phyloP scores from a whole-genome alignment of 2,113 vertebrate genomes.

The Cololabis saira region DNA sequence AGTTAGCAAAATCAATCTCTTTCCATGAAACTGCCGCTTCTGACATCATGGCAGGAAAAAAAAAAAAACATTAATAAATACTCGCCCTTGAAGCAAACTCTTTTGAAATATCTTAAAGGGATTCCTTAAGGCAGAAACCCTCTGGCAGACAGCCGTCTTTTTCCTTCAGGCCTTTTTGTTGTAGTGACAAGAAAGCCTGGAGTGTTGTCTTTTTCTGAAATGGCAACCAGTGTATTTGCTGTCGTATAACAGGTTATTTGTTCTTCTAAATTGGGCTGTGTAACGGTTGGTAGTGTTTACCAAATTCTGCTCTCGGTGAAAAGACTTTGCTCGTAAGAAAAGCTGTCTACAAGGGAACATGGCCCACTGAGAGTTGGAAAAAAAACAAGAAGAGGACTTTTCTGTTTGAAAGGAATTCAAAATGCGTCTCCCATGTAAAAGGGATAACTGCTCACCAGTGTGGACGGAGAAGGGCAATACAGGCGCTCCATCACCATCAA shows the following conservation, averaged over 20 bases:
- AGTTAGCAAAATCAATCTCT: conserved; percentile 1
- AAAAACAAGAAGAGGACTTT: not conserved
- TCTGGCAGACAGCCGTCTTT: conserved; percentile 44
- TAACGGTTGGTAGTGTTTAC: conserved; percentile 27
- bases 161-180: conserved; percentile 67
- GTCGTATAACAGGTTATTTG: conserved; percentile 64
- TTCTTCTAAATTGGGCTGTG: conserved; percentile 37
- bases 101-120: conserved; percentile 45
- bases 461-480: conserved; percentile 90
- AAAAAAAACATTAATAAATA: conserved; percentile 11
- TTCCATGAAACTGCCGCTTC: conserved; percentile 6
- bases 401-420: not conserved
- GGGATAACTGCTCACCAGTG: conserved; percentile 84
- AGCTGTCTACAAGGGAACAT: conserved; percentile 20
- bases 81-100: conserved; percentile 44
- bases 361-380: not conserved
- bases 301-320: conserved; percentile 12
- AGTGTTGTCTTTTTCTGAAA: conserved; percentile 60
- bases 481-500: conserved; percentile 48
- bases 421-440: not conserved
- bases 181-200: conserved; percentile 57
- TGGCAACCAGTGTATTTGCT: conserved; percentile 39
- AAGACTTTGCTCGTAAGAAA: conserved; percentile 8
- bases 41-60: conserved; percentile 4
- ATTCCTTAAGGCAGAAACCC: conserved; percentile 66